Conservation (phyloP, 1,140 invertebrate species). For the Antheraea mylitta region DNA sequence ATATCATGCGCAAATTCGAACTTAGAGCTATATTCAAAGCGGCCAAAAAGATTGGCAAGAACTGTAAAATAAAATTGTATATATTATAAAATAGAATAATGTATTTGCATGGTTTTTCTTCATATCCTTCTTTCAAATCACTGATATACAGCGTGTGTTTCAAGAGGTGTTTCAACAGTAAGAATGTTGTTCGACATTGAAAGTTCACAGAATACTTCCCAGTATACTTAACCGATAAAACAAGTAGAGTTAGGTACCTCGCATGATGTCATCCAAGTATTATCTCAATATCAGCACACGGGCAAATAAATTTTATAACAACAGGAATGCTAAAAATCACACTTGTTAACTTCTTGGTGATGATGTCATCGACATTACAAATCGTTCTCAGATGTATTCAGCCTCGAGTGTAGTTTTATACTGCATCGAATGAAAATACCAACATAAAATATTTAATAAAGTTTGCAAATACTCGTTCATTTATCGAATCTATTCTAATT, state of each 20-base stretch:
- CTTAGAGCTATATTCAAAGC: too few relatives aligned
- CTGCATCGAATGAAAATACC: neutral
- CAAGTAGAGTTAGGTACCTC: neutral
- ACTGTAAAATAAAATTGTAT: too few relatives aligned
- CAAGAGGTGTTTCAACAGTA: neutral
- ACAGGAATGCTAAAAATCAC: slow-evolving; percentile 14
- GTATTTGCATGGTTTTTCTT: too few relatives aligned
- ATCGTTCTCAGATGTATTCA: neutral
- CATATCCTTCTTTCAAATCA: too few relatives aligned
- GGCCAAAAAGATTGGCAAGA: too few relatives aligned
- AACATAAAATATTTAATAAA: too few relatives aligned
- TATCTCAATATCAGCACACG: neutral
- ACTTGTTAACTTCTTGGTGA: neutral
- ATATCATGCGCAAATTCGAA: too few relatives aligned
- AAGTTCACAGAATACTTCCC: neutral
- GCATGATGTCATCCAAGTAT: neutral
- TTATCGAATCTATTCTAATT: too few relatives aligned
- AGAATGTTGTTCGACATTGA: neutral
- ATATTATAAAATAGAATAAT: too few relatives aligned
- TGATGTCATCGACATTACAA: slow-evolving; percentile 14
- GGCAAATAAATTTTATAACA: neutral
- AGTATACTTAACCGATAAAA: neutral
- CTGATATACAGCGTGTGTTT: too few relatives aligned
- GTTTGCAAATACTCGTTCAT: too few relatives aligned
- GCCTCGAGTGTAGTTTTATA: slow-evolving; percentile 5